Evolutionary conservation across 2,888 invertebrate genomes (phyloP), one percentile per base, ranked within the genome.

Genomic region (Chymomyza caudatula): DNA sequence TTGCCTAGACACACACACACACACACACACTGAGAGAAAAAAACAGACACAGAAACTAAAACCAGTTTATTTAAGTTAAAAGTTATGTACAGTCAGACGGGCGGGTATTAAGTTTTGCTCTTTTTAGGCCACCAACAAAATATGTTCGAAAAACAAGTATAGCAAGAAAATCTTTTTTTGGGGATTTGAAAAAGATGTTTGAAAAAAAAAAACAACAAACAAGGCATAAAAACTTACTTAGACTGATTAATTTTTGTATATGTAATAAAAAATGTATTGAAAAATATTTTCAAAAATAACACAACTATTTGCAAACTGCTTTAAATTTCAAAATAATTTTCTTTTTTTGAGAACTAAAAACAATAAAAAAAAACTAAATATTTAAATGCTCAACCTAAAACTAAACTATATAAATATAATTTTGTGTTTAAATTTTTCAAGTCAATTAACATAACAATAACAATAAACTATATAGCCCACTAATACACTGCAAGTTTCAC

Each of bases 241-340:
- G 82, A 83, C 82, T 83, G 82, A 83, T 86, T 83, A 86, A 86
- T 82, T 83, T 83, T 83, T 86, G 86, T 81, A 81, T 86, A 77
- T 75, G 71, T 69, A 70, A 68, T 37, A 37, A 37, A 37, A 74
- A 65, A 60, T 44, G 69, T 67, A 77, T 67, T 63, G 67, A 66
- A 64, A 68, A 65, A 85, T 67, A 72, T 69, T n/a, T n/a, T n/a
- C n/a, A 60, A 23, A 56, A 56, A 63, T 4, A 63, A 66, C 54
- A 49, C 44, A 56, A 58, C 53, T 4, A 53, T 43, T 51, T 52
- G 47, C 42, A 60, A 69, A 68, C 74, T 65, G 69, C 77, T 79
- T 77, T 60, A 52, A 51, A 54, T 1, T 23, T 19, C 56, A 8
- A 37, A 1, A 11, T 37, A 8, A 37, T 37, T 37, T 37, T 8